A percentile compares a stretch with the other conserved stretches of the same genome.
Conservation (phyloP, 2,888 invertebrate species). For the Tenthredo livida region DNA sequence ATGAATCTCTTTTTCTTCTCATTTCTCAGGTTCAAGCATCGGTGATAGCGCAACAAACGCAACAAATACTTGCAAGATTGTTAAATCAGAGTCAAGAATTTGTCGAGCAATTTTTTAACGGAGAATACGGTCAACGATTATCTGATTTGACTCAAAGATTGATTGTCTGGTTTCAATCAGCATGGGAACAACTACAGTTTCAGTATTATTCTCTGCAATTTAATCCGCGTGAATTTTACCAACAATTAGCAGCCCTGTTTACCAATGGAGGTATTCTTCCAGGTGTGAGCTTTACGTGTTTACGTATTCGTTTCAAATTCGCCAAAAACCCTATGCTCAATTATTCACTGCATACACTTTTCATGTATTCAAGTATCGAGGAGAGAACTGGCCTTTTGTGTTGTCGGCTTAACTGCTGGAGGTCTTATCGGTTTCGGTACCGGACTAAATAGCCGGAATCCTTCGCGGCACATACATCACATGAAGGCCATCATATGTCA, state of each 20-base stretch:
- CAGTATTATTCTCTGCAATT: constrained; percentile 67
- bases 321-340: neutral
- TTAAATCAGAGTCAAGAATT: constrained; percentile 63
- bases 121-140: constrained; percentile 65
- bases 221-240: constrained; percentile 65
- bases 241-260: constrained; percentile 64
- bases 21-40: constrained; percentile 69
- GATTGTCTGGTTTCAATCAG: constrained; percentile 63
- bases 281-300: constrained; percentile 5
- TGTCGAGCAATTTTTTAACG: constrained; percentile 64
- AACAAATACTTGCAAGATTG: constrained; percentile 66
- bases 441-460: constrained; percentile 72
- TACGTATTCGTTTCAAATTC: neutral
- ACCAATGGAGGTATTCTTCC: constrained; percentile 65
- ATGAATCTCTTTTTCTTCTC: neutral
- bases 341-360: constrained; percentile 6
- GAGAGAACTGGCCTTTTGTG: constrained; percentile 77
- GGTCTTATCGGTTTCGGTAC: constrained; percentile 77
- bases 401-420: constrained; percentile 78
- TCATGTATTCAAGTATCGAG: constrained; percentile 75
- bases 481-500: constrained; percentile 79
- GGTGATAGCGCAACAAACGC: constrained; percentile 67
- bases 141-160: constrained; percentile 64
- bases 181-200: constrained; percentile 66
- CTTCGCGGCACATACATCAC: constrained; percentile 72